Evolutionary conservation across 2,797 vertebrate species (phyloP), one percentile per base, ranked within the genome.

Genomic region (Bradypodion ventrale): DNA sequence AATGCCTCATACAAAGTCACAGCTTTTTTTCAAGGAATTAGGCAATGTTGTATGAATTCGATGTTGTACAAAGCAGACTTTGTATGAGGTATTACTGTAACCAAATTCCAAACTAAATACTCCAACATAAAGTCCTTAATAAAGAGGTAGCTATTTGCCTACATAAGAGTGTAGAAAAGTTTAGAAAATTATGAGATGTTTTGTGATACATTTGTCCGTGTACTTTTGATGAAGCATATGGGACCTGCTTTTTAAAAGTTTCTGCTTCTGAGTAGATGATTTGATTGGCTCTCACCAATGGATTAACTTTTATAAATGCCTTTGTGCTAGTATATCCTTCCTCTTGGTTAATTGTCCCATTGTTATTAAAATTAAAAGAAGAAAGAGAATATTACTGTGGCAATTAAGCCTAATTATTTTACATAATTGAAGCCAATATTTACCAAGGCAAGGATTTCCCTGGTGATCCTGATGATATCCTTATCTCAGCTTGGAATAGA

Each of bases 401-500:
- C 19, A 49, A 66, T 46, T 46, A 66, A 29, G 25, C 25, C 42
- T 42, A 59, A 29, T 44, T 16, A 49, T 40, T 40, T 40, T 37
- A 40, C 40, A 40, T 3, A 40, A 40, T 40, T 37, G 40, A 40
- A 40, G 37, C 3, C 40, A 40, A 40, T 40, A 37, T 40, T 40
- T 40, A 40, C 40, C 49, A 49, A 49, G 46, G 49, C 46, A 49
- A 49, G 44, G 29, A 13, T 75, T 92, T 93, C 90, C 90, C 91
- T 92, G 92, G 94, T 87, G 88, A 91, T 91, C 88, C 83, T 86
- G 85, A 73, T 92, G 12, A n/a, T n/a, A 63, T n/a, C 63, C 12
- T n/a, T 66, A n/a, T 66, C n/a, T 32, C 63, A 65, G 29, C 13
- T 29, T 65, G 63, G 29, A 10, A 66, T 66, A 66, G n/a, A n/a